Evolutionary conservation across 2,888 invertebrate species (phyloP).

Genomic region (Horisme vitalbata): DNA sequence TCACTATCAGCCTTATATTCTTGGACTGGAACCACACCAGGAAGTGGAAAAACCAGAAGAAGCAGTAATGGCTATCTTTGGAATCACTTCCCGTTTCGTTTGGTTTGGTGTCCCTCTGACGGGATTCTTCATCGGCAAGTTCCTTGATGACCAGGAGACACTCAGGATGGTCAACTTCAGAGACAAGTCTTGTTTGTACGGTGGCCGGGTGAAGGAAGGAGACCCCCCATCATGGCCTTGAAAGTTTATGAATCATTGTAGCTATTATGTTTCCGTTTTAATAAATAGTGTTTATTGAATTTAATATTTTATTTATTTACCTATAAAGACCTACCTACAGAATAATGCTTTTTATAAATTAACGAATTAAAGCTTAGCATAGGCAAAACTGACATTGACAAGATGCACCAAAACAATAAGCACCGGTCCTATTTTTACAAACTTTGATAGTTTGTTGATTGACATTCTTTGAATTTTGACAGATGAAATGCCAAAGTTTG

Average conservation of each 20-base stretch:
- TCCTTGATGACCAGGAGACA: constrained; percentile 86
- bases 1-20: constrained; percentile 83
- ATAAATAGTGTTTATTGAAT: no score
- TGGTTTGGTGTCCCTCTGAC: constrained; percentile 79
- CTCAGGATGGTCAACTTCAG: constrained; percentile 88
- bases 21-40: constrained; percentile 89
- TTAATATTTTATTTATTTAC: no score
- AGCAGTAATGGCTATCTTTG: constrained; percentile 79
- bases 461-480: no score
- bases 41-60: constrained; percentile 85
- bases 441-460: no score
- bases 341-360: no score
- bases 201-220: constrained; percentile 84
- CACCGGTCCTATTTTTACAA: no score
- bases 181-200: constrained; percentile 91
- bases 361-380: no score
- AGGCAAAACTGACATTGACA: no score
- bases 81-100: constrained; percentile 78
- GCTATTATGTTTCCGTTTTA: not conserved
- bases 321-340: no score
- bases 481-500: no score
- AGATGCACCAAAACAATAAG: no score
- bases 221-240: constrained; percentile 89
- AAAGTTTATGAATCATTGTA: constrained; percentile 36
- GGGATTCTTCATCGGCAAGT: constrained; percentile 85